A percentile compares a stretch with the other conserved stretches of the same genome.
Conservation (phyloP, 2,113 vertebrate species). For the Protobothrops flavoviridis region DNA sequence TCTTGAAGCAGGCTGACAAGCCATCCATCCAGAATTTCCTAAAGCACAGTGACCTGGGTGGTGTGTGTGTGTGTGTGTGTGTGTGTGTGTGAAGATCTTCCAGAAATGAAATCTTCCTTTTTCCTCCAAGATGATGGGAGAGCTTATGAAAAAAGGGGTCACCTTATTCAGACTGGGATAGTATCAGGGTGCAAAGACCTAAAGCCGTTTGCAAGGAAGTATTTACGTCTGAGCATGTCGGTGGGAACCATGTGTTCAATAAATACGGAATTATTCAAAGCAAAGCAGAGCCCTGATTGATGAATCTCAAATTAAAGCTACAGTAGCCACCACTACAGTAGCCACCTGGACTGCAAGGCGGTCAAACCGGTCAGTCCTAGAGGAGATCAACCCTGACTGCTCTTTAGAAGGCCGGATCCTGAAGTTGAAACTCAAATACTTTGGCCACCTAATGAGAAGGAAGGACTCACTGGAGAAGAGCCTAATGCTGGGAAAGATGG, state of each 20-base stretch:
- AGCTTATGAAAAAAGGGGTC: neutral
- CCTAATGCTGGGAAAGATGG: no score
- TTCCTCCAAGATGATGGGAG: neutral
- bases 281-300: accelerated
- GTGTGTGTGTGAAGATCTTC: no score
- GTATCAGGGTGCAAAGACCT: neutral
- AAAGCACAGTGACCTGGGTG: no score
- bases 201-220: neutral
- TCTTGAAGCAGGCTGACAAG: neutral
- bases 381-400: no score
- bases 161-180: neutral
- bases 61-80: no score
- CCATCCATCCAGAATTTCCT: neutral
- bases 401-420: no score
- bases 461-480: no score
- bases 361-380: no score
- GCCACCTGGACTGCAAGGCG: no score
- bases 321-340: accelerated
- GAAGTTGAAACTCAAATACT: no score
- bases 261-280: neutral
- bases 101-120: neutral
- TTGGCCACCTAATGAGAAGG: no score
- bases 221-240: neutral
- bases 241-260: neutral
- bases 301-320: neutral